Conservation (phyloP, 2,888 invertebrate species). For the Eupithecia inturbata region DNA sequence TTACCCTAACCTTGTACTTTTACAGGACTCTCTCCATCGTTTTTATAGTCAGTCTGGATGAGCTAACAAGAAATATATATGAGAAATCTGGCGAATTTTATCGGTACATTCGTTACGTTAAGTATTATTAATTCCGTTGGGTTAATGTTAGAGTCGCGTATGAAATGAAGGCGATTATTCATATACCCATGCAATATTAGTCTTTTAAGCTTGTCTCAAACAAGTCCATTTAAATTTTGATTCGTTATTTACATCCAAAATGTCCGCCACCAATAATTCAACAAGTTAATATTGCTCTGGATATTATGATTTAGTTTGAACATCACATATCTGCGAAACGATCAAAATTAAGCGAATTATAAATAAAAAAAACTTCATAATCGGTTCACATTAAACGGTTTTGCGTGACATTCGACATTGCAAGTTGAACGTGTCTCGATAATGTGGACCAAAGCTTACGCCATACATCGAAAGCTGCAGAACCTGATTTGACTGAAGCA, state of each 20-base stretch:
- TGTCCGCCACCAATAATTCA: slow-evolving; percentile 72
- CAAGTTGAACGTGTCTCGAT: slow-evolving; percentile 52
- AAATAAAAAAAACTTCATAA: slow-evolving; percentile 53
- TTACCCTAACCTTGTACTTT: not conserved
- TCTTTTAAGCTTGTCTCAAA: slow-evolving; percentile 63
- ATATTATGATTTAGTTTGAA: slow-evolving; percentile 68
- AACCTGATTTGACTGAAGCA: slow-evolving; percentile 59
- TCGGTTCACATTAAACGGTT: slow-evolving; percentile 64
- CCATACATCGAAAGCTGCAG: slow-evolving; percentile 78
- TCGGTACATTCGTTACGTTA: not conserved
- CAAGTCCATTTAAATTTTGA: slow-evolving; percentile 53
- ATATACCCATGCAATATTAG: slow-evolving; percentile 82
- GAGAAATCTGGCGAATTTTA: not conserved
- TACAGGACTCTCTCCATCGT: not conserved
- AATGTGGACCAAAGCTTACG: slow-evolving; percentile 74
- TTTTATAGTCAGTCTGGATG: not conserved
- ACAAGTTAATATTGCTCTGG: slow-evolving; percentile 79
- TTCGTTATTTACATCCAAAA: slow-evolving; percentile 56
- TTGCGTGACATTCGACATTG: slow-evolving; percentile 47
- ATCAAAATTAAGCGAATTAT: slow-evolving; percentile 66
- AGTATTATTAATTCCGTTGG: not conserved
- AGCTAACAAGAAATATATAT: not conserved
- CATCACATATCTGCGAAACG: slow-evolving; percentile 73
- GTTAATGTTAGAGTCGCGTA: slow-evolving; percentile 39
- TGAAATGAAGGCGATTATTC: slow-evolving; percentile 56